These are phyloP conservation scores for Callithrix jacchus DNA, from an alignment of 2,113 vertebrate genomes.

Conservation along the genomic window DNA sequence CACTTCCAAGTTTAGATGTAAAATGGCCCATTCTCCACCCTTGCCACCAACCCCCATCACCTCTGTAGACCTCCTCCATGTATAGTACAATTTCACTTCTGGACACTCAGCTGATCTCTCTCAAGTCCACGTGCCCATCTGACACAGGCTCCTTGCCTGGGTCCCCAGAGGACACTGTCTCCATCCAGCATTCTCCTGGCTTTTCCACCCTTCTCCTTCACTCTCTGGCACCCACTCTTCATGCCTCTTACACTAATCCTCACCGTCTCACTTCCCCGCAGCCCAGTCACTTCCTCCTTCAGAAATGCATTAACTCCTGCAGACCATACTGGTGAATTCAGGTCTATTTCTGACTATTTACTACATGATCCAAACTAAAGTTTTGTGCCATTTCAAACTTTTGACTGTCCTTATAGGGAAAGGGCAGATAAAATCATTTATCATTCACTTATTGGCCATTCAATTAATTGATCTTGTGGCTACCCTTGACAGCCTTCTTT, in stretches of 20 bases:
- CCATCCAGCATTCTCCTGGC: fast-evolving
- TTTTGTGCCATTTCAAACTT: neutral
- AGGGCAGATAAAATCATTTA: neutral
- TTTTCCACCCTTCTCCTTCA: no score
- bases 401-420: neutral
- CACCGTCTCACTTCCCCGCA: fast-evolving
- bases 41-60: neutral
- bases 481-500: neutral
- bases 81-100: neutral
- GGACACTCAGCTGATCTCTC: fast-evolving
- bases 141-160: fast-evolving
- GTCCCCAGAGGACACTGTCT: fast-evolving
- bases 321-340: fast-evolving
- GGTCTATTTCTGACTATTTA: neutral
- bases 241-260: neutral
- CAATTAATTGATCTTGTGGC: neutral
- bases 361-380: neutral
- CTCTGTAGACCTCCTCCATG: fast-evolving
- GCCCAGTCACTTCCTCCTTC: no score
- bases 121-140: fast-evolving
- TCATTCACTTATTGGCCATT: conserved; percentile 15
- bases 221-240: neutral
- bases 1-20: neutral
- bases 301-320: neutral
- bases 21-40: no score